Conservation (phyloP, 1,140 invertebrate genomes). For the Phenacoccus solenopsis region DNA sequence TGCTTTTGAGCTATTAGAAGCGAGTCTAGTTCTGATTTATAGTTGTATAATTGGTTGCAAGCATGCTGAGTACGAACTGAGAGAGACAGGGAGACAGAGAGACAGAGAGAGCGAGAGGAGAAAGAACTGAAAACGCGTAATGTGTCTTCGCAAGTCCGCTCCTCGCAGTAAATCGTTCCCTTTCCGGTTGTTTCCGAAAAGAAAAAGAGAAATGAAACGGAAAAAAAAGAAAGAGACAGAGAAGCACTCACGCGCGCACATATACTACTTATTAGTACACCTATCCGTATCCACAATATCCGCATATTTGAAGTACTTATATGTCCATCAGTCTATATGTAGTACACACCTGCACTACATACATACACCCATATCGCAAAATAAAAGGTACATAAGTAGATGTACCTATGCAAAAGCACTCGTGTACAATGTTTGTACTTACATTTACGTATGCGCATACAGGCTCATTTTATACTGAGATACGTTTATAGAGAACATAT, state of each 20-base stretch:
- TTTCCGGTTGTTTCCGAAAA: background rate
- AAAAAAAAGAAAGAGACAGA: background rate
- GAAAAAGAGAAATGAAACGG: background rate
- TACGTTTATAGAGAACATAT: too few species aligned
- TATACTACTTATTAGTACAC: too few species aligned
- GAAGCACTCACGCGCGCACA: background rate
- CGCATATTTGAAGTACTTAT: too few species aligned
- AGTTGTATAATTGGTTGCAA: slow-evolving; percentile 14
- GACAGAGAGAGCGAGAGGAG: background rate
- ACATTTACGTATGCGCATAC: too few species aligned
- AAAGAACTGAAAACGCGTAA: background rate
- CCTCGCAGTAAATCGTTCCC: background rate
- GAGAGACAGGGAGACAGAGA: background rate
- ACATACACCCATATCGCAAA: too few species aligned
- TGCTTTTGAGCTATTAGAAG: background rate
- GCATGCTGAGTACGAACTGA: background rate
- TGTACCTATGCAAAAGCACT: too few species aligned
- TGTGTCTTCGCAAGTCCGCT: background rate
- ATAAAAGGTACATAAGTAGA: too few species aligned
- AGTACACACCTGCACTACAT: too few species aligned
- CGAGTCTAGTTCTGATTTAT: background rate
- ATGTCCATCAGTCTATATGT: too few species aligned
- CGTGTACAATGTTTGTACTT: too few species aligned
- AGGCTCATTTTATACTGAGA: too few species aligned
- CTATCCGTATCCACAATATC: too few species aligned